Conservation (phyloP, 2,113 vertebrate species). For the Hippocampus guttulatus region DNA sequence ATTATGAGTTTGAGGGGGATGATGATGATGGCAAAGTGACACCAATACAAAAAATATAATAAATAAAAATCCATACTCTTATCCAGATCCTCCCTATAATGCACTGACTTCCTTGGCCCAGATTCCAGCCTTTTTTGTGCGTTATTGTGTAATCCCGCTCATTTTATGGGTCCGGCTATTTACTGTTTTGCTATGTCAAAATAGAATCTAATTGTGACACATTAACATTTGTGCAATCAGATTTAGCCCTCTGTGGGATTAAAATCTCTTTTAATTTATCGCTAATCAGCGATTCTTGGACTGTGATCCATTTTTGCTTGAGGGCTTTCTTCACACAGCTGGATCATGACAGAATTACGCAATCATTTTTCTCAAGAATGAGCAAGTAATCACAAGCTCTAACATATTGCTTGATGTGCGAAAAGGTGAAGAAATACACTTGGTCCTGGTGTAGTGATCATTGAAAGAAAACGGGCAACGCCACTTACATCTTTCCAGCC, state of each 20-base stretch:
- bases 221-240: neutral
- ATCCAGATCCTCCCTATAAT: too few relatives aligned
- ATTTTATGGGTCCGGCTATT: neutral
- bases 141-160: neutral
- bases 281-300: neutral
- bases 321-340: slow-evolving; percentile 18
- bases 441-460: neutral
- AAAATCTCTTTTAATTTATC: neutral
- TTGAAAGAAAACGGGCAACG: neutral
- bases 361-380: slow-evolving; percentile 14
- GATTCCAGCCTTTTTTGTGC: neutral
- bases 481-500: slow-evolving; percentile 73
- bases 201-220: neutral
- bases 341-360: slow-evolving; percentile 36
- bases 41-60: too few relatives aligned
- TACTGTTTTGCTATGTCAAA: neutral
- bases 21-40: too few relatives aligned
- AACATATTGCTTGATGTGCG: neutral
- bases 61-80: too few relatives aligned
- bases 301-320: slow-evolving; percentile 14
- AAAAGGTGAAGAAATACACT: slow-evolving; percentile 3
- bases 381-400: slow-evolving; percentile 16
- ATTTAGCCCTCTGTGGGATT: neutral
- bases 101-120: neutral
- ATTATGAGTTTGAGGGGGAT: too few relatives aligned